Base-by-base conservation (phyloP, 2,797 vertebrate genomes). In the Pempheris klunzingeri region DNA sequence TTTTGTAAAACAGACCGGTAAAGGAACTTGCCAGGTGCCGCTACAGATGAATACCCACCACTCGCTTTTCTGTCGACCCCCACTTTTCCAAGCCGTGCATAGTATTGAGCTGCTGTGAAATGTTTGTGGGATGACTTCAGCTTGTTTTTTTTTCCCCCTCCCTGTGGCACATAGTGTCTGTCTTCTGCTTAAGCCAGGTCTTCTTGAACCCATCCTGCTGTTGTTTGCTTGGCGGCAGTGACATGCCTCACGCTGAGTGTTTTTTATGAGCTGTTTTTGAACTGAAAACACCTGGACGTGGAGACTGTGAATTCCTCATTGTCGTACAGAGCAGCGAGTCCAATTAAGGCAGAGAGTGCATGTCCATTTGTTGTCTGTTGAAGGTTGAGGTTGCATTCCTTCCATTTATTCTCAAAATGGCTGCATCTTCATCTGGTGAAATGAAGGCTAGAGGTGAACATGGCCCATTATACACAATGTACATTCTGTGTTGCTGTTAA, bases 41-140 rank as follows among this genome's bases (percentile, higher is more conserved):
- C 38, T 43, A 50, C 58, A 69, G 11, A 67, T 58, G 28, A 54
- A 53, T 60, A 60, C 61, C 61, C 28, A 38, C 8, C 24, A 8
- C 66, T 81, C 30, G 13, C 60, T 54, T 80, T 55, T 74, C 63
- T 34, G 22, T 36, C 57, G 12, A 12, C 46, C 43, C 57, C 30
- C 26, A 49, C 22, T 39, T 80, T 50, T 83, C 43, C 30, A 60
- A 62, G 34, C 41, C 5, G 11, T 47, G 77, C 75, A 74, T 82
- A 81, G 73, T 77, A 73, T 80, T 58, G 73, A 84, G 72, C 81
- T 86, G 81, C 85, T 86, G 76, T 75, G 72, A 92, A 79, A 92
- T 90, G 86, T 88, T 90, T 93, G 82, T 64, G 57, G 63, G 87
- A 90, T 91, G 91, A 92, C 87, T 80, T 92, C 89, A 93, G 72